Evolutionary conservation across 1,140 invertebrate genomes (phyloP).

Genomic region (Venturia canescens): DNA sequence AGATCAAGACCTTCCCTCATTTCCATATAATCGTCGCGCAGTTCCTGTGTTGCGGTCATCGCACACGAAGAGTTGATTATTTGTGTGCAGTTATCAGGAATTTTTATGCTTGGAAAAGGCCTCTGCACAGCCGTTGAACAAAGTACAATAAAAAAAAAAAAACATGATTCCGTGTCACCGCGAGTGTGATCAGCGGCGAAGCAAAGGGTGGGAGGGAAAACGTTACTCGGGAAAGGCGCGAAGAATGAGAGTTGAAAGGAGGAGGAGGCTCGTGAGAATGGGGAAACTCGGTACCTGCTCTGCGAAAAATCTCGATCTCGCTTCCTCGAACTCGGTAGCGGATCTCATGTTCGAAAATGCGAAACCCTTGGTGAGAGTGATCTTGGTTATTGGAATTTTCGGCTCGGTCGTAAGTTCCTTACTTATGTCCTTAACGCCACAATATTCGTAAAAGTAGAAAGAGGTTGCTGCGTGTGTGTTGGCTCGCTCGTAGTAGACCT

Average conservation of each 20-base stretch:
- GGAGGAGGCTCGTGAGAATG: not conserved
- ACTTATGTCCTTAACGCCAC: conserved; percentile 89
- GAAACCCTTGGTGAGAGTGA: conserved; percentile 88
- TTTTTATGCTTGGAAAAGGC: no score
- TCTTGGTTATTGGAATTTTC: conserved; percentile 85
- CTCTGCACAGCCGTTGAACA: no score
- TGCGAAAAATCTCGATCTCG: conserved; percentile 88
- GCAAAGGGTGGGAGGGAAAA: no score
- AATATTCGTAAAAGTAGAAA: conserved; percentile 87
- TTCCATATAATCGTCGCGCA: conserved; percentile 92
- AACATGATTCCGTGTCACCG: no score
- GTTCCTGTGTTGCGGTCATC: conserved; percentile 81
- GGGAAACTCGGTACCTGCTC: conserved; percentile 74
- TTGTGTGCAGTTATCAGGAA: no score
- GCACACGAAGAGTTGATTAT: no score
- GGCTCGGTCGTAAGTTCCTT: conserved; percentile 83
- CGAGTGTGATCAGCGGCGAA: no score
- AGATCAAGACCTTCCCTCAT: conserved; percentile 92
- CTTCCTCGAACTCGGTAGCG: conserved; percentile 90
- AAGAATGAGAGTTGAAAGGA: not conserved
- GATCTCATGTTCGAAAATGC: conserved; percentile 89
- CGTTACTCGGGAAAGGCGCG: no score
- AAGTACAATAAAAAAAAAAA: no score
- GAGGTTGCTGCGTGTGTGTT: conserved; percentile 89
- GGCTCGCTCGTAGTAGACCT: conserved; percentile 91